These are phyloP conservation scores for Uria aalge DNA, from an alignment of 2,113 vertebrate genomes.

Conservation along the genomic window DNA sequence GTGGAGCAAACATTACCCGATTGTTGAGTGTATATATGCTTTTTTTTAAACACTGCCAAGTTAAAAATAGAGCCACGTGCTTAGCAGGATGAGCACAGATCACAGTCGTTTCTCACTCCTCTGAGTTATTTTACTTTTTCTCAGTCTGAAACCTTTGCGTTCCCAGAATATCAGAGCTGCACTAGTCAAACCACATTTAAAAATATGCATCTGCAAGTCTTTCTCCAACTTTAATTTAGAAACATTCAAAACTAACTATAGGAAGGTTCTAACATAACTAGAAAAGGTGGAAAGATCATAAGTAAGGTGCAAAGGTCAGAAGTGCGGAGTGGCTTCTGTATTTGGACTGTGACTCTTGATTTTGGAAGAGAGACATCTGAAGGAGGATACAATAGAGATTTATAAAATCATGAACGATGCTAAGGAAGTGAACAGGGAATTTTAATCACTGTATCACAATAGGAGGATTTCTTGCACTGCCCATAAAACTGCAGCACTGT, in stretches of 20 bases:
- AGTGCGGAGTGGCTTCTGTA: not conserved
- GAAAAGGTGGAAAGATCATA: not conserved
- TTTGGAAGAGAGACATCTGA: not conserved
- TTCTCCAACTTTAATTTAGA: not conserved
- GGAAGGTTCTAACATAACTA: not conserved
- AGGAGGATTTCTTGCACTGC: not conserved
- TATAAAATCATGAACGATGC: not conserved
- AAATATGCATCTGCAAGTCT: not conserved
- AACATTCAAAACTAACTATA: not conserved
- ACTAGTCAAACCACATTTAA: constrained; percentile 29
- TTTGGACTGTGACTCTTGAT: not conserved
- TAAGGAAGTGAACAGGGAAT: not conserved
- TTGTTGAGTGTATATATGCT: not conserved
- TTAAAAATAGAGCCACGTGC: constrained; percentile 11
- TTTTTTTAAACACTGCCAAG: not conserved
- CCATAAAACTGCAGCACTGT: not conserved
- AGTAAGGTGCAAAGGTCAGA: not conserved
- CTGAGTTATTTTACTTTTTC: not conserved
- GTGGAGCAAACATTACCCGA: not conserved
- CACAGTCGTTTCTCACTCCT: not conserved
- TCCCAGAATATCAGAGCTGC: constrained; percentile 28
- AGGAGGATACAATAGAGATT: not conserved
- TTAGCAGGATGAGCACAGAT: not conserved
- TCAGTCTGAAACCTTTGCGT: constrained; percentile 7
- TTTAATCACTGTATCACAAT: not conserved